Evolutionary conservation across 1,140 invertebrate species (phyloP), one percentile per base, ranked within the genome.

Genomic region (Drosophila virilis): DNA sequence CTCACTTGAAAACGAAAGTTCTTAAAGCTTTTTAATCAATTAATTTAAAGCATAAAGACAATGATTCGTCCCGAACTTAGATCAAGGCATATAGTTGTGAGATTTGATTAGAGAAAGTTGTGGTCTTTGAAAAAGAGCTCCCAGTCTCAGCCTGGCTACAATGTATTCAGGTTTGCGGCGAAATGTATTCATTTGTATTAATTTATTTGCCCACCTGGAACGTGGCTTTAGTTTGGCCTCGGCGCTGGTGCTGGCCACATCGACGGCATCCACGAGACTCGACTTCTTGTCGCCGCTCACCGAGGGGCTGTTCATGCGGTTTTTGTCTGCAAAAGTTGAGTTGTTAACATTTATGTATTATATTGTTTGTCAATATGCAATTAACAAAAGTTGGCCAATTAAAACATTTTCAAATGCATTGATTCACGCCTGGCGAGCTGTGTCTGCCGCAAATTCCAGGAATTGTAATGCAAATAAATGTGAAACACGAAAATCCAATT

Each of bases 161-260:
- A 2, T 17, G 17, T 2, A 22, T 2, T 22, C 2, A 3, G 22
- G 1, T 22, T 17, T 17, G 17, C 17, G 17, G 17, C 17, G 17
- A 17, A 17, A 3, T 22, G 22, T 22, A 28, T 28, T 28, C 6
- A 28, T 28, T 28, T 28, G 22, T 28, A 28, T 28, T 4, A 5
- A 5, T 28, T 5, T 4, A 28, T 28, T 5, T 46, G 78, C 82
- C 74, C 65, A 90, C 85, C 85, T 90, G 73, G 85, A 90, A 66
- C 85, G 81, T 17, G 85, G 85, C 60, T 92, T 92, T n/a, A 92
- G 74, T 66, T 89, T 89, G 15, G 89, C 84, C 58, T 89, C 84
- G 17, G 84, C 80, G 54, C 84, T 89, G 45, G 80, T 89, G 61
- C 66, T 77, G 71, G 85, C 86, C 78, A 88, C 83, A 71, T 90